Percentiles rank a stretch among this genome's conserved stretches.
These are phyloP conservation scores for Chaunax sp. DNA, from an alignment of 2,797 vertebrate species.

Conservation along the genomic window DNA sequence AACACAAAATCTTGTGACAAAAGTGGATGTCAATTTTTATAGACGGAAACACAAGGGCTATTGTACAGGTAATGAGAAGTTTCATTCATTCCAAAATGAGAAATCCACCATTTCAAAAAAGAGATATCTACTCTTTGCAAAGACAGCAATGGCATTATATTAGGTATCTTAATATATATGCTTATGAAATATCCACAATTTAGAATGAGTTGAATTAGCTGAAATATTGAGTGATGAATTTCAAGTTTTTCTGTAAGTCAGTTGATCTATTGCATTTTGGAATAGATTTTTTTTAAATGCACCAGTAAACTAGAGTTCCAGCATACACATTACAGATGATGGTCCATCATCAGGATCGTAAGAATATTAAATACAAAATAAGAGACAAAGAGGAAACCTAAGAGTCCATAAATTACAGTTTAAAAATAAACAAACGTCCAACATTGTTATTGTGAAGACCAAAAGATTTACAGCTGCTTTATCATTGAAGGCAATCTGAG, in stretches of 20 bases:
- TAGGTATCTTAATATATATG: conserved; percentile 44
- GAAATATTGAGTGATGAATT: conserved; percentile 55
- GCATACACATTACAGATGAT: conserved; percentile 68
- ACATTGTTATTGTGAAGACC: conserved; percentile 57
- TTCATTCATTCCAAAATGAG: conserved; percentile 73
- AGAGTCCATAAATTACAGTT: conserved; percentile 71
- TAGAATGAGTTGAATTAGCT: conserved; percentile 39
- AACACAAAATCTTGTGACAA: conserved; percentile 70
- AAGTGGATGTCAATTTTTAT: conserved; percentile 54
- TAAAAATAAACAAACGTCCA: conserved; percentile 64
- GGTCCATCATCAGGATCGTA: conserved; percentile 54
- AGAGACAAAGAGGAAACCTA: conserved; percentile 54
- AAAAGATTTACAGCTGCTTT: conserved; percentile 82
- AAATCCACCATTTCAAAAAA: conserved; percentile 51
- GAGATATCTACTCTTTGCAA: conserved; percentile 43
- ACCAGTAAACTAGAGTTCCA: conserved; percentile 75
- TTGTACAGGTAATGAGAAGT: conserved; percentile 51
- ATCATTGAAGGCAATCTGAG: conserved; percentile 81
- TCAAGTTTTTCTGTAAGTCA: conserved; percentile 61
- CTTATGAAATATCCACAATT: conserved; percentile 49
- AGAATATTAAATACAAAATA: conserved; percentile 70
- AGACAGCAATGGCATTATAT: conserved; percentile 39
- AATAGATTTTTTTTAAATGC: conserved; percentile 65
- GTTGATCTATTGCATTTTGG: conserved; percentile 74
- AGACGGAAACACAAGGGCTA: conserved; percentile 64